Evolutionary conservation across 2,888 invertebrate genomes (phyloP).

Genomic region (Prenolepis imparis): DNA sequence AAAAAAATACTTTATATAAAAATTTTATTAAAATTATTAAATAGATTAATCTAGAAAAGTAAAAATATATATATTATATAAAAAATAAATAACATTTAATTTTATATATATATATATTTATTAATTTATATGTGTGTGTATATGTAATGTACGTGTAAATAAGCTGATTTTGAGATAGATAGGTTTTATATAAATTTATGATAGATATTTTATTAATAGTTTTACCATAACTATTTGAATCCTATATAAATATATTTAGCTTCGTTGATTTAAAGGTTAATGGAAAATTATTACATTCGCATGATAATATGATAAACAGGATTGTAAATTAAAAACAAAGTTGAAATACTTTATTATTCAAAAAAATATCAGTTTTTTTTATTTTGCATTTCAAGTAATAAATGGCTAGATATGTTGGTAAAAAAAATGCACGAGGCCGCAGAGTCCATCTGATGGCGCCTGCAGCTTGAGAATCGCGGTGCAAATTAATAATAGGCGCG

Average conservation of each 20-base stretch:
- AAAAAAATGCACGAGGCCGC: neutral
- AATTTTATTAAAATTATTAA: neutral
- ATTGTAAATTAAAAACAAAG: neutral
- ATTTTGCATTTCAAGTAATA: neutral
- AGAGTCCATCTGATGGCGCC: conserved; percentile 51
- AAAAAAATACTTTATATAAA: neutral
- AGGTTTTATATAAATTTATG: neutral
- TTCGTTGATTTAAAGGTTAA: neutral
- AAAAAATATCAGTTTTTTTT: neutral
- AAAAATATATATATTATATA: neutral
- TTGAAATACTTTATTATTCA: conserved; percentile 1
- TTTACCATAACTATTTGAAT: conserved; percentile 10
- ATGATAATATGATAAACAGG: neutral
- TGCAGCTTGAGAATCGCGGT: conserved; percentile 47
- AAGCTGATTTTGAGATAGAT: neutral
- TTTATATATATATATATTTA: neutral
- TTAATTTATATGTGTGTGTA: neutral
- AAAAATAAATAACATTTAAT: neutral
- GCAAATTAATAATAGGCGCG: conserved; percentile 68
- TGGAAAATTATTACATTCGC: neutral
- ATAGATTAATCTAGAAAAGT: neutral
- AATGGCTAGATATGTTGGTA: neutral
- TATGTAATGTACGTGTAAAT: neutral
- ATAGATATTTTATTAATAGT: neutral
- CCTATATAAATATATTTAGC: neutral